phyloP scores from a whole-genome alignment of 2,888 invertebrate species.

The Rhimphoctona megacephalus region DNA sequence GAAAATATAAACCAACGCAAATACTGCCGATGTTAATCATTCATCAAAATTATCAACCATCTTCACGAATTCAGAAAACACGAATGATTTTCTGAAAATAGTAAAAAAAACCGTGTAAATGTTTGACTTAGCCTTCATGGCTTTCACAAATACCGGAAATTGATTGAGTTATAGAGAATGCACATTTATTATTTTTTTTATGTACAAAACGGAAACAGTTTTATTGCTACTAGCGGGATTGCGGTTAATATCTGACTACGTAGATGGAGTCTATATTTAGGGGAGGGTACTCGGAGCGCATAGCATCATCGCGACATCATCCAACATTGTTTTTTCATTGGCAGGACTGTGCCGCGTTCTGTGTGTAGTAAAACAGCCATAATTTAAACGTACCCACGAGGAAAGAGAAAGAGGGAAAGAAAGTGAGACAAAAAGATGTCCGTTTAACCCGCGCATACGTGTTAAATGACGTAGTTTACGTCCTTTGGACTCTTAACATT shows the following conservation, averaged over 20 bases:
- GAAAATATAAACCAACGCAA: neutral
- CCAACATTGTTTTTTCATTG: conserved; percentile 38
- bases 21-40: neutral
- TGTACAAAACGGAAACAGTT: neutral
- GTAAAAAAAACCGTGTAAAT: neutral
- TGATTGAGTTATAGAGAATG: neutral
- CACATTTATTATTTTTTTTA: neutral
- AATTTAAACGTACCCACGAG: neutral
- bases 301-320: conserved; percentile 15
- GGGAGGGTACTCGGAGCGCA: conserved; percentile 9
- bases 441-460: conserved; percentile 8
- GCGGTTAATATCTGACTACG: conserved; percentile 49
- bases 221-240: conserved; percentile 16
- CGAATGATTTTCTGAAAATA: neutral
- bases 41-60: neutral
- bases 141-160: neutral
- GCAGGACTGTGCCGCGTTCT: conserved; percentile 1
- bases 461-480: conserved; percentile 16
- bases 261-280: conserved; percentile 1
- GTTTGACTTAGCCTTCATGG: neutral
- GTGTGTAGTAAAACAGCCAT: neutral
- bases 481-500: conserved; percentile 13
- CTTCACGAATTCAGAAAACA: neutral
- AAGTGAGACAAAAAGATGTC: conserved; percentile 9
- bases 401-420: neutral